These are phyloP conservation scores for Phycodurus eques DNA, from an alignment of 2,113 vertebrate species.

Conservation along the genomic window DNA sequence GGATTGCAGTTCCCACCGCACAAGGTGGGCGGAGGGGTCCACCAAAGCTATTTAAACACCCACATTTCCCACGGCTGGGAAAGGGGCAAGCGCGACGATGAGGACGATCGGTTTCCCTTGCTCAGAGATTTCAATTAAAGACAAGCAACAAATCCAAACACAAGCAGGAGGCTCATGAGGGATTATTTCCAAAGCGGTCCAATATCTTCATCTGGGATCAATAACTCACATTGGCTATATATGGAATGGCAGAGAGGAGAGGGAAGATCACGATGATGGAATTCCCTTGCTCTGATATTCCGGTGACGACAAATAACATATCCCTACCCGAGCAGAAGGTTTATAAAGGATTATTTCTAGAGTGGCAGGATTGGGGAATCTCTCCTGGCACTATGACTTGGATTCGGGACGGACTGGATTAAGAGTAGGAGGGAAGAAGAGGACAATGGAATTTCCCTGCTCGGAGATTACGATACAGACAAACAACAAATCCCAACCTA, in stretches of 20 bases:
- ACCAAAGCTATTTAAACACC: not conserved
- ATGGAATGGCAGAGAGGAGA: not conserved
- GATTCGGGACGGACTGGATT: not conserved
- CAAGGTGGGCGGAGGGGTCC: not conserved
- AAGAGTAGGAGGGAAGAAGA: too few species aligned
- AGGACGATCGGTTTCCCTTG: not conserved
- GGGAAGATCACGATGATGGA: not conserved
- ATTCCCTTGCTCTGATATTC: not conserved
- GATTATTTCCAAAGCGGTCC: not conserved
- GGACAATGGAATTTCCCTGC: too few species aligned
- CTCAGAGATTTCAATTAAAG: not conserved
- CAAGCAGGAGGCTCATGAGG: not conserved
- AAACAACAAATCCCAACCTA: too few species aligned
- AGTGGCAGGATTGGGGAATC: not conserved
- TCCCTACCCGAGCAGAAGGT: not conserved
- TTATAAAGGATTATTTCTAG: not conserved
- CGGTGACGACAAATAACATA: not conserved
- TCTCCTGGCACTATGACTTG: not conserved
- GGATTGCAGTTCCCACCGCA: constrained; percentile 22
- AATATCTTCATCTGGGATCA: not conserved
- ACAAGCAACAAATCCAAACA: not conserved
- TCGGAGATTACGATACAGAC: too few species aligned
- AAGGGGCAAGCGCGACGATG: too few species aligned
- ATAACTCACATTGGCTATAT: not conserved
- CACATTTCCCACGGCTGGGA: too few species aligned